These are phyloP conservation scores for Nasonia longicornis DNA, from an alignment of 1,140 invertebrate species.

Conservation along the genomic window DNA sequence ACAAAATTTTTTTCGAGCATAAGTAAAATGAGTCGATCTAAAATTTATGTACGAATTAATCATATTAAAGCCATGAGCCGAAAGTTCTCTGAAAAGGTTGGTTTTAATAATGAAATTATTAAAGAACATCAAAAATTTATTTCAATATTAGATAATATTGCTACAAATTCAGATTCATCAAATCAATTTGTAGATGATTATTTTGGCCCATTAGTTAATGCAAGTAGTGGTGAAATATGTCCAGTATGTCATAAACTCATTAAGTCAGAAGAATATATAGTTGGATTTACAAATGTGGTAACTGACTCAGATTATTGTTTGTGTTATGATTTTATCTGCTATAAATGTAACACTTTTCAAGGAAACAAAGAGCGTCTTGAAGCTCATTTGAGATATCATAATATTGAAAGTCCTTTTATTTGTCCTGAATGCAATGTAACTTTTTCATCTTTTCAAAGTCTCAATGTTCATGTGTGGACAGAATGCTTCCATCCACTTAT, in stretches of 20 bases:
- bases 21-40: constrained; percentile 43
- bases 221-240: constrained; percentile 51
- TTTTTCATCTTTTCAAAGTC: constrained; percentile 47
- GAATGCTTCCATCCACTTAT: constrained; percentile 59
- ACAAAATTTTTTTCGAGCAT: constrained; percentile 55
- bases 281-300: constrained; percentile 56
- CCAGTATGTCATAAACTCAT: constrained; percentile 50
- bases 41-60: constrained; percentile 49
- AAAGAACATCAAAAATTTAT: constrained; percentile 50
- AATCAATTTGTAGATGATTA: constrained; percentile 25
- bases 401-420: constrained; percentile 49
- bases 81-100: constrained; percentile 48
- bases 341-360: constrained; percentile 58
- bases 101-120: constrained; percentile 42
- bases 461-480: constrained; percentile 62
- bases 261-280: constrained; percentile 58
- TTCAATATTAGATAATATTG: constrained; percentile 35
- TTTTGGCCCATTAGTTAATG: constrained; percentile 2
- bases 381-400: constrained; percentile 60
- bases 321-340: constrained; percentile 60
- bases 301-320: constrained; percentile 55
- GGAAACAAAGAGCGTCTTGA: constrained; percentile 52
- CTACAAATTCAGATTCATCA: constrained; percentile 44
- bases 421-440: constrained; percentile 61
- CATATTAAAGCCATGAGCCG: constrained; percentile 50